phyloP scores from a whole-genome alignment of 2,113 vertebrate species.

The Pyxicephalus adspersus region DNA sequence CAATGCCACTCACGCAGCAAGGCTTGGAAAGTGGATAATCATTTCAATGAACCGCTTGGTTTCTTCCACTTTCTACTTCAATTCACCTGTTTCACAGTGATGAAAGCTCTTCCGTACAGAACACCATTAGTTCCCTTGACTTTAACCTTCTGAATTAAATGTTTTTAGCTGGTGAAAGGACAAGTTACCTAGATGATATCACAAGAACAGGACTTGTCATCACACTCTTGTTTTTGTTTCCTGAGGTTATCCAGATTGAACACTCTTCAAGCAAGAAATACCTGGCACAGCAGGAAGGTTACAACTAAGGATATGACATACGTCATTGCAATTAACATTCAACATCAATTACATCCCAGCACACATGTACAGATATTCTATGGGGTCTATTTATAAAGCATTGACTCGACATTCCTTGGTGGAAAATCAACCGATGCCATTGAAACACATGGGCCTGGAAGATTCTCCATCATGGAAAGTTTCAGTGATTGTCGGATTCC shows the following conservation, averaged over 20 bases:
- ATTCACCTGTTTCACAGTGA: conserved; percentile 39
- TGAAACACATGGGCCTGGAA: too few species aligned
- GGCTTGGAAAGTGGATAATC: conserved; percentile 14
- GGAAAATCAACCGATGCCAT: too few species aligned
- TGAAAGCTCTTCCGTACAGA: conserved; percentile 32
- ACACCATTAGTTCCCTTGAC: conserved; percentile 37
- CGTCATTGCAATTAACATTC: too few species aligned
- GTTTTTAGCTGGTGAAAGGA: conserved; percentile 30
- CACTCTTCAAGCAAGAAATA: conserved; percentile 1
- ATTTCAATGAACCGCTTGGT: neutral
- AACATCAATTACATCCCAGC: too few species aligned
- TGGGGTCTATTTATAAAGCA: too few species aligned
- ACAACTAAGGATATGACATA: neutral
- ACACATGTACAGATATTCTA: too few species aligned
- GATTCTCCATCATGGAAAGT: too few species aligned
- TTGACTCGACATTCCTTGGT: too few species aligned
- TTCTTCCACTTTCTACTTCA: conserved; percentile 41
- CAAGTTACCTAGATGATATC: conserved; percentile 28
- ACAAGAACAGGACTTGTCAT: conserved; percentile 26
- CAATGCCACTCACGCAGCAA: neutral
- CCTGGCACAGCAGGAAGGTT: neutral
- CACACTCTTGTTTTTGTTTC: conserved; percentile 32
- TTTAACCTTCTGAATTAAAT: conserved; percentile 34
- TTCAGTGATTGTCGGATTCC: too few species aligned
- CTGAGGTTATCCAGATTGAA: conserved; percentile 7